phyloP scores from a whole-genome alignment of 1,140 invertebrate species.

The Aphidius ervi region DNA sequence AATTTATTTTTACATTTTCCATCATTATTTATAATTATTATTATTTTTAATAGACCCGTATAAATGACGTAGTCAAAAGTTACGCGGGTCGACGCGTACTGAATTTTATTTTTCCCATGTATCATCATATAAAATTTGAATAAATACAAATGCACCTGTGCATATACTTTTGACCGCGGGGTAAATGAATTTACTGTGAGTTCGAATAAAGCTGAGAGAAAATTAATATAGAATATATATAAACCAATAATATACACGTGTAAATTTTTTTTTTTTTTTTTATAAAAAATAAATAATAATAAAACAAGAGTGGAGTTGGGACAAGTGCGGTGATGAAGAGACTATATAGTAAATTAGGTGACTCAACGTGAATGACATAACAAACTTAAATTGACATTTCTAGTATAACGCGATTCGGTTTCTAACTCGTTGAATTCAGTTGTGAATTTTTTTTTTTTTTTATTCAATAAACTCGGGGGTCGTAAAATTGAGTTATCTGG shows the following conservation, averaged over 20 bases:
- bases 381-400: constrained; percentile 21
- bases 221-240: constrained; percentile 1
- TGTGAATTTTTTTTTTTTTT: background rate
- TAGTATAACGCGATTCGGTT: constrained; percentile 20
- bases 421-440: constrained; percentile 21
- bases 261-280: background rate
- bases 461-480: too few species aligned
- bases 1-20: too few species aligned
- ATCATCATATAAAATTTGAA: too few species aligned
- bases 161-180: too few species aligned
- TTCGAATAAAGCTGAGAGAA: background rate
- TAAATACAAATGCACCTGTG: too few species aligned
- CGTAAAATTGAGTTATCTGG: too few species aligned
- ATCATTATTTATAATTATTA: too few species aligned
- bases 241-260: background rate
- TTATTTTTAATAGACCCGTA: too few species aligned
- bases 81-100: constrained; percentile 20
- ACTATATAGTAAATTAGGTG: background rate
- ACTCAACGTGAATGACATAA: constrained; percentile 25
- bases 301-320: constrained; percentile 16
- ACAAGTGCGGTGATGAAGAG: background rate
- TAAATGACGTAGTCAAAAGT: background rate
- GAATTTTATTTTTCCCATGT: constrained; percentile 17
- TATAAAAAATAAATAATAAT: constrained; percentile 20
- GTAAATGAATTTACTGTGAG: too few species aligned